Percentiles rank a stretch among this genome's conserved stretches.
These are phyloP conservation scores for Prenolepis imparis DNA, from an alignment of 2,888 invertebrate genomes.

Conservation along the genomic window DNA sequence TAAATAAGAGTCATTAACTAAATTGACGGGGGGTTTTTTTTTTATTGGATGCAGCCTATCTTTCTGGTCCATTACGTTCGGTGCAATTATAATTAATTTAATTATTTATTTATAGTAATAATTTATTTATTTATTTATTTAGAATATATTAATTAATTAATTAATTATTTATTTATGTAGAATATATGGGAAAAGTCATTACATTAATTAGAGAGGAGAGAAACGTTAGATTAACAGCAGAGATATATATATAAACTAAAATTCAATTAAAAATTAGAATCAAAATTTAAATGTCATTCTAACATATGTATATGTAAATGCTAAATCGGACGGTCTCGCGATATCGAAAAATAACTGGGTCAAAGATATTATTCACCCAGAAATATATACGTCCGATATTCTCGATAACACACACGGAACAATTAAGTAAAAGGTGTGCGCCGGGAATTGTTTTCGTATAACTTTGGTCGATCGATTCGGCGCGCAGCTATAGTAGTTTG, in stretches of 20 bases:
- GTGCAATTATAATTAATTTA: constrained; percentile 19
- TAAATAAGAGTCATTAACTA: not conserved
- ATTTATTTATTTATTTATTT: too few relatives aligned
- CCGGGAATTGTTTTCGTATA: constrained; percentile 19
- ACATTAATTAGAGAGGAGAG: too few relatives aligned
- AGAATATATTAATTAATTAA: too few relatives aligned
- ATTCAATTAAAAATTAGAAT: not conserved
- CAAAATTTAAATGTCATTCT: not conserved
- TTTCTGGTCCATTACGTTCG: not conserved
- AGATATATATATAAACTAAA: not conserved
- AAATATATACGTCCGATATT: not conserved
- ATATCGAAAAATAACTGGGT: not conserved
- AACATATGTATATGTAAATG: not conserved
- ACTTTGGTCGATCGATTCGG: constrained; percentile 37
- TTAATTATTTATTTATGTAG: not conserved
- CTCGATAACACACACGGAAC: not conserved
- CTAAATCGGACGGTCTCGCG: not conserved
- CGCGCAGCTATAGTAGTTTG: constrained; percentile 6
- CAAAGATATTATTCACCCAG: not conserved
- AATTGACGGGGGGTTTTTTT: not conserved
- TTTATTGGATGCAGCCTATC: not conserved
- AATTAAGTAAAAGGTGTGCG: not conserved
- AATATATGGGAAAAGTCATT: not conserved
- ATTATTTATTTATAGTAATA: not conserved
- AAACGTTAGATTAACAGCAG: not conserved